These are phyloP conservation scores for Chironomus striatipennis DNA, from an alignment of 1,140 invertebrate genomes.

Conservation along the genomic window DNA sequence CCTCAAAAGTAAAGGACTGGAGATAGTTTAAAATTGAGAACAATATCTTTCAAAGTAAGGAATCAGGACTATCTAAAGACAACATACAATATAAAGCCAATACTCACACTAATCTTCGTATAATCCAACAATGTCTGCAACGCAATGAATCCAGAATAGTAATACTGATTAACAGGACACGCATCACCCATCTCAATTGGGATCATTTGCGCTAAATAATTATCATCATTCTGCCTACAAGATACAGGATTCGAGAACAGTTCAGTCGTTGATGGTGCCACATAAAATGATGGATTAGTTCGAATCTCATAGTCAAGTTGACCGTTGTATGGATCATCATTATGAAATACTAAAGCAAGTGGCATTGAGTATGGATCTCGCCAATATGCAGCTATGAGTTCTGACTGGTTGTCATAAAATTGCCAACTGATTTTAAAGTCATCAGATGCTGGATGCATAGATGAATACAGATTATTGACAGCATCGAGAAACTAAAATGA, in stretches of 20 bases:
- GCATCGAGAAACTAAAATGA: conserved; percentile 46
- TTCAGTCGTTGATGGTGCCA: conserved; percentile 53
- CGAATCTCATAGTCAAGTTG: conserved; percentile 55
- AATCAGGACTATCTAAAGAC: no score
- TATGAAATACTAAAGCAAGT: conserved; percentile 56
- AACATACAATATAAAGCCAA: neutral
- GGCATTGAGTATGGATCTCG: conserved; percentile 53
- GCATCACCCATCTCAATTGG: conserved; percentile 56
- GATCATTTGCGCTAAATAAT: conserved; percentile 52
- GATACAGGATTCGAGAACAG: conserved; percentile 54
- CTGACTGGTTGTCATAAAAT: conserved; percentile 54
- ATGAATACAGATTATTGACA: conserved; percentile 50
- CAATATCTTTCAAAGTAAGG: no score
- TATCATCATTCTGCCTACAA: conserved; percentile 51
- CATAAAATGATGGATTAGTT: conserved; percentile 55
- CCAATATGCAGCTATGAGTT: conserved; percentile 60
- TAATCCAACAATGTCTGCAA: conserved; percentile 61
- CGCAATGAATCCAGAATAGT: conserved; percentile 62
- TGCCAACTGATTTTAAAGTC: conserved; percentile 50
- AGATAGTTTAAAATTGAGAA: no score
- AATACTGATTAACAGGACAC: conserved; percentile 66
- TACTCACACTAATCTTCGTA: conserved; percentile 56
- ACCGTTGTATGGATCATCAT: conserved; percentile 23
- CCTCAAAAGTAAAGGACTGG: no score
- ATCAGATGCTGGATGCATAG: conserved; percentile 31